A percentile compares a stretch with the other conserved stretches of the same genome.
These are phyloP conservation scores for Apodemus agrarius DNA, from an alignment of 2,797 vertebrate genomes.

Conservation along the genomic window DNA sequence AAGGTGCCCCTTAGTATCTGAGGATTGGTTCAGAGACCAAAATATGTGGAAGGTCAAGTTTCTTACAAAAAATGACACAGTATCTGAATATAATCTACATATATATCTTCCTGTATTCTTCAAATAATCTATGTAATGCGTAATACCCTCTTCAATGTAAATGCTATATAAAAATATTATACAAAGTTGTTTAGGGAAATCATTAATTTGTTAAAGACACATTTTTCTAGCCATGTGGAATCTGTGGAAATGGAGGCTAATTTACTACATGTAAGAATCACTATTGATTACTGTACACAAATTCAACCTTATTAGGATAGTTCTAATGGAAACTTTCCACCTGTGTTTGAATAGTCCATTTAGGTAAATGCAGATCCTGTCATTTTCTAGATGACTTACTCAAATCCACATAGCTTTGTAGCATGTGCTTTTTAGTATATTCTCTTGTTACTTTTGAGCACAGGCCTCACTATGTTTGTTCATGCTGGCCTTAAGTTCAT, in stretches of 20 bases:
- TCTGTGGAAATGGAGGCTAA: not conserved
- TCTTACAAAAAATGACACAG: not conserved
- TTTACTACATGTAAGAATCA: not conserved
- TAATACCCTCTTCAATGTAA: not conserved
- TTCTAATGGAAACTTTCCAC: conserved; percentile 26
- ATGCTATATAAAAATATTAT: not conserved
- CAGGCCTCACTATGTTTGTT: not conserved
- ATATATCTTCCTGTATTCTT: not conserved
- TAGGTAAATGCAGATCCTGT: not conserved
- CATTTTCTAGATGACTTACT: not conserved
- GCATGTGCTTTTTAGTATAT: not conserved
- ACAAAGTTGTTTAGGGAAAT: not conserved
- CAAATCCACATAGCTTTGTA: not conserved
- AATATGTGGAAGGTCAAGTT: not conserved
- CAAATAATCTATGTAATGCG: not conserved
- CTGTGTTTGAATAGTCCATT: not conserved
- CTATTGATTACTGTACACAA: not conserved
- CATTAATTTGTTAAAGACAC: not conserved
- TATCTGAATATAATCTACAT: not conserved
- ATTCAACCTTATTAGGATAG: not conserved
- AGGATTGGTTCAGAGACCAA: not conserved
- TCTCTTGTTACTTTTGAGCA: not conserved
- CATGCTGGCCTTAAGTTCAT: not conserved
- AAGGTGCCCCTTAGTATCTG: not conserved
- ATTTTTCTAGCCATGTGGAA: not conserved